Evolutionary conservation across 2,797 vertebrate species (phyloP).

Genomic region (Poecilia picta): DNA sequence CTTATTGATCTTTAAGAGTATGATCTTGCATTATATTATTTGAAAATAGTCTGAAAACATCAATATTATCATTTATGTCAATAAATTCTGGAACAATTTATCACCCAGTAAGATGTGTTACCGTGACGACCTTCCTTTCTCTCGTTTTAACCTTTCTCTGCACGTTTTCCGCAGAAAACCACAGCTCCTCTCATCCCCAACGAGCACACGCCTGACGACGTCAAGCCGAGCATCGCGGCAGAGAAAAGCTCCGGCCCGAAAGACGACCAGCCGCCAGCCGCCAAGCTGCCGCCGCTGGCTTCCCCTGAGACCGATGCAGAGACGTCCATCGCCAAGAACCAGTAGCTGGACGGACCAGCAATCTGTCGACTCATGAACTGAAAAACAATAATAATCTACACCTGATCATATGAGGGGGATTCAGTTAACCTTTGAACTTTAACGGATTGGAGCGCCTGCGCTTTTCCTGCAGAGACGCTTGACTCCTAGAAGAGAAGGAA

Average conservation of each 20-base stretch:
- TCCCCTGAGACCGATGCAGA: constrained; percentile 75
- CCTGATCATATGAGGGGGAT: constrained; percentile 53
- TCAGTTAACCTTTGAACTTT: constrained; percentile 38
- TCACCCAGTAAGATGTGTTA: too few species aligned
- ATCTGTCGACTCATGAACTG: constrained; percentile 45
- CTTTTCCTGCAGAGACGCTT: constrained; percentile 53
- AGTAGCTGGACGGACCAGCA: constrained; percentile 65
- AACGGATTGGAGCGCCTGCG: constrained; percentile 36
- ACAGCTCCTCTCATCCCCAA: constrained; percentile 83
- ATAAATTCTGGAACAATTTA: too few species aligned
- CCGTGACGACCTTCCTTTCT: too few species aligned
- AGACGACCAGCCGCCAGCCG: constrained; percentile 52
- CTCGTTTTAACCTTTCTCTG: not conserved
- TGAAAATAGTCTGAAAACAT: too few species aligned
- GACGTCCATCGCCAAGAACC: constrained; percentile 63
- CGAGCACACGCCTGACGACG: constrained; percentile 82
- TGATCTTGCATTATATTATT: too few species aligned
- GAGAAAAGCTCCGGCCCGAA: constrained; percentile 61
- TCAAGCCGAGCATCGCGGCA: constrained; percentile 70
- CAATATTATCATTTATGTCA: too few species aligned
- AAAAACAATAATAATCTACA: constrained; percentile 56
- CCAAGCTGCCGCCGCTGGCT: constrained; percentile 59
- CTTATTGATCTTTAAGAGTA: too few species aligned
- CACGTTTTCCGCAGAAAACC: constrained; percentile 77
- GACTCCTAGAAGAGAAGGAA: constrained; percentile 41